These are phyloP conservation scores for Saiga tatarica DNA, from an alignment of 2,113 vertebrate species.

Conservation along the genomic window DNA sequence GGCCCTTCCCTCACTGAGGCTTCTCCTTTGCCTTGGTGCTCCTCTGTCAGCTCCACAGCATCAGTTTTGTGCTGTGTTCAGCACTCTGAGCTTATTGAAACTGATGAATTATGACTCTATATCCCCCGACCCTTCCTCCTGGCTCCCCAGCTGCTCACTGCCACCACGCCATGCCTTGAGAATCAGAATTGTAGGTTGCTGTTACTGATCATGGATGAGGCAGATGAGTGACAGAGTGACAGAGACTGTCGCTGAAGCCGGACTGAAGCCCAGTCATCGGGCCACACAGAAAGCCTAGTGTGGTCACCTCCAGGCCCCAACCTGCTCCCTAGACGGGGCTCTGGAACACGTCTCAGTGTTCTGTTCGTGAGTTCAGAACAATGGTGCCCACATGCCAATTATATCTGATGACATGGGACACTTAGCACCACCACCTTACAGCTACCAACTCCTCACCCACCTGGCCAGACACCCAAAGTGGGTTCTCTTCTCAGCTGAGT, in stretches of 20 bases:
- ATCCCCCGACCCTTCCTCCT: slow-evolving; percentile 21
- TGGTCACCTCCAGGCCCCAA: slow-evolving; percentile 48
- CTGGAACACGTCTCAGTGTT: slow-evolving; percentile 65
- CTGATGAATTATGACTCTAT: background rate
- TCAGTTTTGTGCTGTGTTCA: background rate
- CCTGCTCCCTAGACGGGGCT: slow-evolving; percentile 66
- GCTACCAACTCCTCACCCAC: background rate
- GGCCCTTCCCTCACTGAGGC: background rate
- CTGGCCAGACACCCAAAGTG: background rate
- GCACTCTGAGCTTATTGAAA: slow-evolving; percentile 32
- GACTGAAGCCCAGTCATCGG: slow-evolving; percentile 39
- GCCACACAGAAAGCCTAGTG: slow-evolving; percentile 58
- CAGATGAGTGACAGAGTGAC: slow-evolving; percentile 68
- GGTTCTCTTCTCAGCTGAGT: background rate
- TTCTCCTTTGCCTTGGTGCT: background rate
- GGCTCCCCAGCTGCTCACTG: slow-evolving; percentile 34
- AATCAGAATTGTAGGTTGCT: slow-evolving; percentile 68
- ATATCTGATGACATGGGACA: slow-evolving; percentile 59
- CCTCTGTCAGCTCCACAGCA: background rate
- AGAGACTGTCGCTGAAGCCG: slow-evolving; percentile 54
- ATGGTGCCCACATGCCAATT: slow-evolving; percentile 39
- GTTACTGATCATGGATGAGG: slow-evolving; percentile 73
- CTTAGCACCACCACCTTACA: background rate
- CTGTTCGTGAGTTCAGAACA: slow-evolving; percentile 60
- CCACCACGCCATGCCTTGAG: slow-evolving; percentile 45